These are phyloP conservation scores for Mesoclemmys tuberculata DNA, from an alignment of 2,113 vertebrate genomes.

Conservation along the genomic window DNA sequence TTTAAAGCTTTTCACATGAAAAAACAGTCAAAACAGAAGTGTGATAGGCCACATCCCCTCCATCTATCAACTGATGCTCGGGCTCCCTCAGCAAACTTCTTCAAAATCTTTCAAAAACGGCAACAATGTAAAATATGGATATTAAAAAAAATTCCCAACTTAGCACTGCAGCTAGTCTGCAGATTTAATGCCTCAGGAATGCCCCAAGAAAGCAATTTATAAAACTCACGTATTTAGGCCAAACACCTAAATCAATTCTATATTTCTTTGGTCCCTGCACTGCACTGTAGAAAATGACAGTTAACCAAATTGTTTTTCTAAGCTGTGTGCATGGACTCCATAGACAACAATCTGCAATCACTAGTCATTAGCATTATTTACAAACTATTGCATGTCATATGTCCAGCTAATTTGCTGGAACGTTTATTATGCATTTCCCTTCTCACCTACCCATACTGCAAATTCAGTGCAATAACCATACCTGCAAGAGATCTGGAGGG, in stretches of 20 bases:
- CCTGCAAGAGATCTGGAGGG: background rate
- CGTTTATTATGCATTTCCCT: background rate
- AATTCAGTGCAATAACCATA: background rate
- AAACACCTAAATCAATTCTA: background rate
- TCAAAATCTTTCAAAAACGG: background rate
- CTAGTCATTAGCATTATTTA: background rate
- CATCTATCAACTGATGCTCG: background rate
- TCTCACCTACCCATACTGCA: background rate
- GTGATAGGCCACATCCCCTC: too few species aligned
- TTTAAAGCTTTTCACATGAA: background rate
- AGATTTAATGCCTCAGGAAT: background rate
- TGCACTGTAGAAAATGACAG: background rate
- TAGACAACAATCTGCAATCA: background rate
- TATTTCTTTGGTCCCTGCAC: background rate
- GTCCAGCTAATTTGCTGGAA: conserved; percentile 16
- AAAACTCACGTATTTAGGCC: background rate
- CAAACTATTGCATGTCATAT: background rate
- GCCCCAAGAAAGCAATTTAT: background rate
- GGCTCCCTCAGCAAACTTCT: background rate
- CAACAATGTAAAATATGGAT: background rate
- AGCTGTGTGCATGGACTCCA: rapidly evolving
- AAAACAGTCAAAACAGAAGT: background rate
- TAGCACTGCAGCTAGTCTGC: background rate
- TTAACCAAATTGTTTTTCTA: rapidly evolving
- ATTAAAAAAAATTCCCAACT: background rate